Evolutionary conservation across 2,797 vertebrate species (phyloP).

Genomic region (Phataginus tricuspis): DNA sequence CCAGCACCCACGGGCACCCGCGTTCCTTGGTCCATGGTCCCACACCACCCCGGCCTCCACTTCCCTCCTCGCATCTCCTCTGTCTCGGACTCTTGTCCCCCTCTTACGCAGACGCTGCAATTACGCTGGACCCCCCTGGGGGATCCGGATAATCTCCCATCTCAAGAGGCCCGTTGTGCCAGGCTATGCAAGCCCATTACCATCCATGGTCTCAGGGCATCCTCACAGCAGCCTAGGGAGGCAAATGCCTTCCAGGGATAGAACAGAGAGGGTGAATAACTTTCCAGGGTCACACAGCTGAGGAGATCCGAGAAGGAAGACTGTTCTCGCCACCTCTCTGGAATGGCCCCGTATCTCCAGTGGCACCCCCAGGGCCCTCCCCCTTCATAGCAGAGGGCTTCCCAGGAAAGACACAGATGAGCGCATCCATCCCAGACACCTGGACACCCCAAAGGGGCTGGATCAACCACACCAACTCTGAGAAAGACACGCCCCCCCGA

Average conservation of each 20-base stretch:
- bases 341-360: rapidly evolving
- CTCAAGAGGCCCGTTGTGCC: not conserved
- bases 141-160: not conserved
- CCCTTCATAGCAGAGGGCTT: not conserved
- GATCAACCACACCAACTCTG: not conserved
- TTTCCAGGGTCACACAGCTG: not conserved
- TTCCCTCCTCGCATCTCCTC: rapidly evolving
- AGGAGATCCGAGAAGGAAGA: rapidly evolving
- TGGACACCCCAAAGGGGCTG: rapidly evolving
- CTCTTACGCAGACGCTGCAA: not conserved
- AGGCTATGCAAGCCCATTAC: not conserved
- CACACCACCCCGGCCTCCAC: rapidly evolving
- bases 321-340: rapidly evolving
- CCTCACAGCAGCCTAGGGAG: not conserved
- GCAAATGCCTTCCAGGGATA: not conserved
- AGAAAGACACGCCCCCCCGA: not conserved
- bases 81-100: not conserved
- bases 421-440: not conserved
- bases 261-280: not conserved
- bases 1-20: not conserved
- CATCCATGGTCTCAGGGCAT: not conserved
- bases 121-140: not conserved
- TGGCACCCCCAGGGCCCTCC: not conserved
- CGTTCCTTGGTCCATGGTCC: rapidly evolving
- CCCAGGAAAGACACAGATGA: not conserved